Percentiles rank a stretch among this genome's conserved stretches.
These are phyloP conservation scores for Drosophila buzzatii DNA, from an alignment of 2,888 invertebrate species.

Conservation along the genomic window DNA sequence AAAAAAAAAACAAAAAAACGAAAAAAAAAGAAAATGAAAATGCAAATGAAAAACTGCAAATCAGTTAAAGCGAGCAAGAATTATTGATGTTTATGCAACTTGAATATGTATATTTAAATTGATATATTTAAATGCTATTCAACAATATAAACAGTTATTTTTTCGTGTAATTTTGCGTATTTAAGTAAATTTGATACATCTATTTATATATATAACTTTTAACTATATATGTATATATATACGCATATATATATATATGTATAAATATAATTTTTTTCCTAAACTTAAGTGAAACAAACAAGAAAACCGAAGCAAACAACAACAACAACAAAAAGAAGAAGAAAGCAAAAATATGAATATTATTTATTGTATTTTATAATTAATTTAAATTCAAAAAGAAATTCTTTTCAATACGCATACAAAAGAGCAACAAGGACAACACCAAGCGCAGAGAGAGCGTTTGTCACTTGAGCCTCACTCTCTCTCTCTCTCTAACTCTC, in stretches of 20 bases:
- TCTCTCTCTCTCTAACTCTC: slow-evolving; percentile 4
- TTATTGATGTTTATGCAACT: slow-evolving; percentile 58
- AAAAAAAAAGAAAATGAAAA: slow-evolving; percentile 12
- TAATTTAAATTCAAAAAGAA: slow-evolving; percentile 59
- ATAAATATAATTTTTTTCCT: slow-evolving; percentile 59
- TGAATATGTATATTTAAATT: slow-evolving; percentile 50
- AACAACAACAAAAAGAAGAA: slow-evolving; percentile 15
- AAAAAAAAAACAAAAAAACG: slow-evolving; percentile 9
- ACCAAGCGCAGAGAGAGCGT: slow-evolving; percentile 22
- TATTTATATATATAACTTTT: slow-evolving; percentile 38
- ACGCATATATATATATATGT: slow-evolving; percentile 20
- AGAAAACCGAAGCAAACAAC: slow-evolving; percentile 43
- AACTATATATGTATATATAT: slow-evolving; percentile 5
- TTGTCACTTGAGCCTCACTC: not conserved
- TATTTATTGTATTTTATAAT: slow-evolving; percentile 78
- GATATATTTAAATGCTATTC: slow-evolving; percentile 17
- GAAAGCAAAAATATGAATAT: slow-evolving; percentile 54
- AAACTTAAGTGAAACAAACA: slow-evolving; percentile 46
- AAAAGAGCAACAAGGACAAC: slow-evolving; percentile 40
- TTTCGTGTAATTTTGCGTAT: slow-evolving; percentile 63
- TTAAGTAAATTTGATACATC: slow-evolving; percentile 59
- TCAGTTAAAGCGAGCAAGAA: slow-evolving; percentile 6
- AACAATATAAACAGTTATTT: slow-evolving; percentile 57
- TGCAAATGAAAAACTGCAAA: slow-evolving; percentile 19
- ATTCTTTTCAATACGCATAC: slow-evolving; percentile 36